phyloP scores from a whole-genome alignment of 1,140 invertebrate species.

The Drosophila insularis region DNA sequence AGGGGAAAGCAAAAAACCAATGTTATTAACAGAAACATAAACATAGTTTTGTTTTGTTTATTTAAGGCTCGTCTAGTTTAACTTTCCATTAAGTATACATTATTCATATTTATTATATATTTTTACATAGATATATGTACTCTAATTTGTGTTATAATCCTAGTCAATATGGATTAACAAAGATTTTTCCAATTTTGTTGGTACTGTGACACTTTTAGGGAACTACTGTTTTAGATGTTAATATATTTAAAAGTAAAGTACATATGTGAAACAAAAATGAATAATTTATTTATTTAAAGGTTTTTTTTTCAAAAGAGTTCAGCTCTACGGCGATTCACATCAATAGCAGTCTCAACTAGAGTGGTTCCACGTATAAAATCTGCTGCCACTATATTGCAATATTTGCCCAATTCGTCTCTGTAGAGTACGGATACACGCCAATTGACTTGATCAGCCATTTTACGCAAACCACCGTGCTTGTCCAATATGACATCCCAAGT shows the following conservation, averaged over 20 bases:
- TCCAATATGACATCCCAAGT: slow-evolving; percentile 84
- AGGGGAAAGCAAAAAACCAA: not conserved
- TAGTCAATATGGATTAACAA: not conserved
- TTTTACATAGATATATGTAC: slow-evolving; percentile 5
- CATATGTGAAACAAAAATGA: not conserved
- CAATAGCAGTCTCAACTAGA: slow-evolving; percentile 85
- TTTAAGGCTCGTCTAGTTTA: not conserved
- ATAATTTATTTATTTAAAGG: not conserved
- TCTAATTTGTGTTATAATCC: slow-evolving; percentile 18
- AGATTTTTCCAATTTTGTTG: not conserved
- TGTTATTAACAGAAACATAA: not conserved
- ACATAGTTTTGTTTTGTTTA: slow-evolving; percentile 9
- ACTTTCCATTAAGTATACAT: slow-evolving; percentile 45
- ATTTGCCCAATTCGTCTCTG: slow-evolving; percentile 83
- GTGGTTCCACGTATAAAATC: slow-evolving; percentile 86
- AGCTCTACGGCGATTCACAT: slow-evolving; percentile 82
- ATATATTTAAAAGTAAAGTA: not conserved
- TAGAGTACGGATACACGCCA: slow-evolving; percentile 85
- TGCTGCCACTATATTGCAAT: slow-evolving; percentile 85
- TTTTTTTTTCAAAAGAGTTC: not conserved
- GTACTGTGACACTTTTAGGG: slow-evolving; percentile 69
- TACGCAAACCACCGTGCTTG: slow-evolving; percentile 83
- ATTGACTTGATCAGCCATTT: slow-evolving; percentile 85
- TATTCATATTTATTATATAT: slow-evolving; percentile 52
- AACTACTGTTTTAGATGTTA: slow-evolving; percentile 26